phyloP scores from a whole-genome alignment of 2,797 vertebrate species.

The Clarias fuscus region DNA sequence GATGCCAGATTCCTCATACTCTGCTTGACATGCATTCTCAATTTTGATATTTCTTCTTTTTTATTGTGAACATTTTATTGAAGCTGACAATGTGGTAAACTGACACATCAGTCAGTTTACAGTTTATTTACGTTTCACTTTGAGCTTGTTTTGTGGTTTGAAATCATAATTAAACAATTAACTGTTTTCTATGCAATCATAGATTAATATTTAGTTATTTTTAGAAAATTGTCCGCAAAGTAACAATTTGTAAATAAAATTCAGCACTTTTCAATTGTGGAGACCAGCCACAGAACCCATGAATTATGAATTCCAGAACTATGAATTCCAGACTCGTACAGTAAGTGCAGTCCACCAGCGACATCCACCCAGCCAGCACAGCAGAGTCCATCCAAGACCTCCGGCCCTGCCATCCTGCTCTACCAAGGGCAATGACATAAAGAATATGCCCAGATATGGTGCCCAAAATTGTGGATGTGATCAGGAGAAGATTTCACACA shows the following conservation, averaged over 20 bases:
- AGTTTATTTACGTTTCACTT: neutral
- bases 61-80: neutral
- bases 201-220: neutral
- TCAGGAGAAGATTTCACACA: conserved; percentile 6
- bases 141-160: neutral
- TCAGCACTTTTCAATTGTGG: conserved; percentile 61
- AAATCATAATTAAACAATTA: neutral
- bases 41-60: neutral
- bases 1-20: neutral
- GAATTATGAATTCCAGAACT: neutral
- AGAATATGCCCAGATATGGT: conserved; percentile 39
- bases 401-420: conserved; percentile 26
- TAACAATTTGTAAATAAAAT: neutral
- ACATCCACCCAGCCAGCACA: neutral
- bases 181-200: neutral
- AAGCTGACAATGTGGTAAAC: neutral
- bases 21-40: neutral
- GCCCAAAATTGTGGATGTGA: conserved; percentile 47
- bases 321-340: neutral
- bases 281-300: conserved; percentile 61
- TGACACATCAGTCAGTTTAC: neutral
- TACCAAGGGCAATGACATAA: conserved; percentile 46
- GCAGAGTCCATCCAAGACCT: conserved; percentile 24
- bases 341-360: conserved; percentile 4
- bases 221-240: neutral